Evolutionary conservation across 23 tunicate species (phyloP), one percentile per base, ranked within the genome.

Genomic region (Trididemnum nubilum): DNA sequence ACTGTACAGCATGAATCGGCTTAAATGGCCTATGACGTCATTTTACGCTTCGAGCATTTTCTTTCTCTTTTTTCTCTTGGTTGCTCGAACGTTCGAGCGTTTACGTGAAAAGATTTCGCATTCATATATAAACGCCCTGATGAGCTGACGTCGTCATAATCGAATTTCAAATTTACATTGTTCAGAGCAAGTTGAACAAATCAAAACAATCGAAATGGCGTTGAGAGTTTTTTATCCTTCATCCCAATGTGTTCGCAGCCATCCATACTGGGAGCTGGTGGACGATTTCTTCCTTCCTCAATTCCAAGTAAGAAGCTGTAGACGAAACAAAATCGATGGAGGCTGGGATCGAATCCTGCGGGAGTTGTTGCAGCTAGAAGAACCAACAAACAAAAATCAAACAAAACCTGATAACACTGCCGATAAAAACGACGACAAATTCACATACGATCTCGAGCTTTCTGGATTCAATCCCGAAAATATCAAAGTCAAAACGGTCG

Each of bases 401-500:
- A 25, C 19, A 69, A n/a, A 69, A 33, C 15, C 38, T 69, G 74
- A 69, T 37, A 33, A 33, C 22, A 69, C 74, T 4, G 5, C 25
- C 9, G 9, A 30, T 12, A 32, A 69, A 69, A 31, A 7, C 12
- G 59, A 60, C 21, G 29, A 35, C 27, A 58, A 1, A 31, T 78
- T 78, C 37, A 33, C 50, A 12, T 32, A 25, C 31, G 37, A 78
- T 35, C 33, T 78, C 18, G 22, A 78, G 26, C n/a, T 78, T 4
- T 26, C 34, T 3, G 82, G 82, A 1, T 78, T 78, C 44, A 25
- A 78, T 58, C 82, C 82, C 40, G 82, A 4, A 33, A 32, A 78
- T n/a, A 54, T 78, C 27, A 78, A 78, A 54, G 65, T 78, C 5
- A 78, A 57, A 61, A 78, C 65, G 49, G 50, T 58, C 34, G 82